Base-by-base conservation (phyloP, 2,113 vertebrate species). In the Falco punctatus region DNA sequence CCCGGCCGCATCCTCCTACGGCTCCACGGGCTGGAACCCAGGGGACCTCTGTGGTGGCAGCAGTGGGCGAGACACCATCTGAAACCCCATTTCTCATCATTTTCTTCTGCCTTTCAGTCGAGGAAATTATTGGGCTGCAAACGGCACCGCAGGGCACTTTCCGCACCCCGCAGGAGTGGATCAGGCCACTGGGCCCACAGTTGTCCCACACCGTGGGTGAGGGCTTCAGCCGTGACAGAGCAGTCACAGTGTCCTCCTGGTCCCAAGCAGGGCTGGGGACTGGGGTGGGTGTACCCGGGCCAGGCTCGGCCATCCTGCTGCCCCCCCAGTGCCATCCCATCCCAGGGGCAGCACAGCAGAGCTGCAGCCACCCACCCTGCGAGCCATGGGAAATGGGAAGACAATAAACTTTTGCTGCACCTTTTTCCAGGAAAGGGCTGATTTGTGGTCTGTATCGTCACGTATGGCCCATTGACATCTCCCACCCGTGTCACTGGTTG, bases 401-500 rank as follows among this genome's bases (percentile, higher is more conserved):
- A 70, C 11, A 48, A 86, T 52, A 58, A 93, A 88, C 40, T 85
- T 70, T 44, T 66, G 15, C 11, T 6, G 54, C 86, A 73, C 62
- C 62, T 88, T 92, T 73, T 90, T 55, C 88, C 67, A 69, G 71
- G 40, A 72, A 80, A 61, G 40, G 27, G 21, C 14, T 61, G 80
- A 40, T 20, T 10, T 86, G 85, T 32, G 90, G 33, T 48, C 44
- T 61, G 48, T 24, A 2, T 61, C 0, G 0, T 77, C 66, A 19
- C 6, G 0, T 67, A 57, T 40, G 75, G 19, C 21, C 20, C 49
- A 3, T 2, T 9, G 5, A 23, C 32, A 21, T 49, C 22, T 38
- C 72, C 64, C 46, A 46, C 17, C 59, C 0, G 0, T 1, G 5
- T 57, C 69, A 22, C 30, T 3, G 0, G 13, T 32, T 30, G 80